Evolutionary conservation across 2,113 vertebrate genomes (phyloP), one percentile per base, ranked within the genome.

Genomic region (Mesoclemmys tuberculata): DNA sequence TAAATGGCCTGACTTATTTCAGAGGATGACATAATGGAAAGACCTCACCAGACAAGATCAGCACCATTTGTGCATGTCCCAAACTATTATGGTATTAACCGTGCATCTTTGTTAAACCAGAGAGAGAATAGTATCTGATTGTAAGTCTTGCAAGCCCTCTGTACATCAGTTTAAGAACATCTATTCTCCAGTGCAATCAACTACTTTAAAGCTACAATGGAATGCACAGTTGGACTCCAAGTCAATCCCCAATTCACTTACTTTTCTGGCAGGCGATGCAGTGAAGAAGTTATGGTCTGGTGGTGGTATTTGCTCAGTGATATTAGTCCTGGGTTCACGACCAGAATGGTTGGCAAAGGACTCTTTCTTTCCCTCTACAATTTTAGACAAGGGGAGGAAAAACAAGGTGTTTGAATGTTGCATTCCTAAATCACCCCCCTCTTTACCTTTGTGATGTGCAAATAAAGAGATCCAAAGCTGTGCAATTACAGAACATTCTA

Each of bases 341-440:
- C 83, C 96, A 96, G 98, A 97, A 94, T 97, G 97, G 96, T 97
- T 98, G 97, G 93, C 93, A 96, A 95, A 80, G 83, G 96, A 89
- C 89, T 98, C 98, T 56, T 97, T 95, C 93, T 98, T 98, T 93
- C 93, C 98, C 82, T 97, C 98, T 98, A 95, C 51, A 93, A 95
- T 90, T 97, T 96, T 77, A 96, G 90, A 97, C 58, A 96, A 86
- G 35, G 7, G 94, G 89, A 95, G 94, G 84, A 96, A 88, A 97
- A 92, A 95, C 64, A 89, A 96, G 93, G 58, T 1, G 51, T 87
- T 97, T 97, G 94, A 97, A 84, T 83, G 88, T 56, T 35, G 54
- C 83, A 64, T 75, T 90, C 86, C 58, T 10, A 41, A 84, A 84
- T 85, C 41, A 79, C 16, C 22, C n/a, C 38, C n/a, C 64, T 55